Conservation (phyloP, 2,888 invertebrate species). For the Phyllotreta striolata region DNA sequence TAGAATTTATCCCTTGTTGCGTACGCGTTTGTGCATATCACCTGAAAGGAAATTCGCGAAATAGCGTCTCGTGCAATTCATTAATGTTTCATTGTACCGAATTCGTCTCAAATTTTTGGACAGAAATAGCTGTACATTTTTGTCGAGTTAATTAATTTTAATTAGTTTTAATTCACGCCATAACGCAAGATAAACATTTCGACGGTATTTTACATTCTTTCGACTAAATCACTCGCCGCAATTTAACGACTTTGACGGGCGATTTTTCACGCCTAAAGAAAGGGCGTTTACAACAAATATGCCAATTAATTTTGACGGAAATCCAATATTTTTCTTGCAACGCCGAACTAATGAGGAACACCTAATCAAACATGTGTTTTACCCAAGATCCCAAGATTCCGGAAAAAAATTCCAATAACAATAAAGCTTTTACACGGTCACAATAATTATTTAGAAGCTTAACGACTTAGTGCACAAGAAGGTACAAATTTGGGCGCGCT, state of each 20-base stretch:
- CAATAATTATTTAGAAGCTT: too few relatives aligned
- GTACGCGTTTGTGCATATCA: too few relatives aligned
- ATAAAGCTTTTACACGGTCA: too few relatives aligned
- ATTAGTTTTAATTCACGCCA: neutral
- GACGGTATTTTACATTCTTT: neutral
- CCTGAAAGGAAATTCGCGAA: too few relatives aligned
- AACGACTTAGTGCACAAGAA: too few relatives aligned
- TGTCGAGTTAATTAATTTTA: neutral
- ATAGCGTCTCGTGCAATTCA: too few relatives aligned
- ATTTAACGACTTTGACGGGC: constrained; percentile 10
- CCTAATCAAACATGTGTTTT: constrained; percentile 34
- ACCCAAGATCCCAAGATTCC: too few relatives aligned
- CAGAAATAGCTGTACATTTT: neutral
- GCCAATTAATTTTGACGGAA: constrained; percentile 39
- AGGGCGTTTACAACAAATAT: constrained; percentile 34
- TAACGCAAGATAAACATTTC: neutral
- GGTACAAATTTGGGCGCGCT: too few relatives aligned
- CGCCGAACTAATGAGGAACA: constrained; percentile 35
- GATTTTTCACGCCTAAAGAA: constrained; percentile 18
- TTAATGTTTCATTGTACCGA: too few relatives aligned
- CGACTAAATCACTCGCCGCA: constrained; percentile 23
- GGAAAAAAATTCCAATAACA: too few relatives aligned
- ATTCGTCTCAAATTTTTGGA: too few relatives aligned
- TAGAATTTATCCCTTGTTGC: constrained; percentile 28
- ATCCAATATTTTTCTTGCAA: constrained; percentile 35